These are phyloP conservation scores for Cololabis saira DNA, from an alignment of 2,113 vertebrate species.

Conservation along the genomic window DNA sequence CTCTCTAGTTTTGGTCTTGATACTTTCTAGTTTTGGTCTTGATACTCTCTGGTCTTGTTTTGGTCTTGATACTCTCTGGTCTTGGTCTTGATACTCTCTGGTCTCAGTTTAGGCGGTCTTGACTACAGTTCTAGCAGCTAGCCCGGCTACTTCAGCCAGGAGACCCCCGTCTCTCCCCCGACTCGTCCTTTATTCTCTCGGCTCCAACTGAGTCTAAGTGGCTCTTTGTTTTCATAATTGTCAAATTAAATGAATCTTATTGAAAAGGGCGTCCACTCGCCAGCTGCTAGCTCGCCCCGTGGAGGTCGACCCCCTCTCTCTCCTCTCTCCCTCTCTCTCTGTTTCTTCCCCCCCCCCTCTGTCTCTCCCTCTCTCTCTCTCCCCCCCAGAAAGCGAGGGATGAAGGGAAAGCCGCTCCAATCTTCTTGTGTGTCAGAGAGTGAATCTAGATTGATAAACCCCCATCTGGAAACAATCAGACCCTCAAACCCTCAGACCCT, in stretches of 20 bases:
- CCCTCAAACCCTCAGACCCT: no score
- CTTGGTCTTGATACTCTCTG: no score
- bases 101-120: no score
- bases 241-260: slow-evolving; percentile 71
- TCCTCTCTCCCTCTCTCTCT: no score
- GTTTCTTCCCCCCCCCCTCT: no score
- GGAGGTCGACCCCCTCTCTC: slow-evolving; percentile 30
- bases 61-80: no score
- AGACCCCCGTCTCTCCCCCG: no score
- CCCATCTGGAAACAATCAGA: slow-evolving; percentile 80
- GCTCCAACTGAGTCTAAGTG: slow-evolving; percentile 55
- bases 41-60: no score
- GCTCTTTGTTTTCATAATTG: slow-evolving; percentile 75
- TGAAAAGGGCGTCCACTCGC: slow-evolving; percentile 61
- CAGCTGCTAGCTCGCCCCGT: slow-evolving; percentile 68
- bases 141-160: no score
- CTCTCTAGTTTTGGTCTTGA: no score
- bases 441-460: slow-evolving; percentile 55
- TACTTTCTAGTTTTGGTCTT: no score
- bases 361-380: background rate
- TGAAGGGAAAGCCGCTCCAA: slow-evolving; percentile 49
- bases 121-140: no score
- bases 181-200: slow-evolving; percentile 18
- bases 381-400: slow-evolving; percentile 7
- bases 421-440: slow-evolving; percentile 65